Evolutionary conservation across 2,797 vertebrate genomes (phyloP), one percentile per base, ranked within the genome.

Genomic region (Scolopax rusticola): DNA sequence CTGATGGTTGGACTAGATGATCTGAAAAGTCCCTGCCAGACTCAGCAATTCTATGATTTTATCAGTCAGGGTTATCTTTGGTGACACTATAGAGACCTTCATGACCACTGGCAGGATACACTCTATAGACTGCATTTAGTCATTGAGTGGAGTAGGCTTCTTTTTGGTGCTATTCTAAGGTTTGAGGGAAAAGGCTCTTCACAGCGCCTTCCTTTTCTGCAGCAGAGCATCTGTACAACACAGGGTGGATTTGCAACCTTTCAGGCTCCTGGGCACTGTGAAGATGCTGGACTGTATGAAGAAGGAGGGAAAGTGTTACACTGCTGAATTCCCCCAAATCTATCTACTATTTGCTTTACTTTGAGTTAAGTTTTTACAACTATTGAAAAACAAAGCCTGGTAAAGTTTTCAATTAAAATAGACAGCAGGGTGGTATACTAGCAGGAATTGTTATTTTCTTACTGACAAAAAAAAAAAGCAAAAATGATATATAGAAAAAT

Each of bases 401-500:
- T 74, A 38, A 97, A 96, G 15, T 90, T 97, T 97, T 95, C 90
- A 79, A 86, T 96, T 97, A 97, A 97, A 96, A 86, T 45, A 96
- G 87, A 74, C 87, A 96, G 71, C 88, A 82, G 60, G 60, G 53
- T 81, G 51, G 67, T 95, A 73, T 61, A 76, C 43, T 78, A 95
- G 83, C 82, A 91, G 95, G 86, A 92, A n/a, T 25, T 88, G 47
- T 82, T 92, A 41, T 59, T 97, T 95, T 95, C 41, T 95, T 65
- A 75, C n/a, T 84, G 50, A 95, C 53, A 68, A 71, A 43, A 71
- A 90, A 36, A n/a, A 85, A 67, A 68, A 65, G 59, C 41, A 69
- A 60, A 90, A 28, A 1, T 48, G 33, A 92, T 61, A 74, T 77
- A 84, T 91, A 85, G 88, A 80, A 95, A 97, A 96, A 96, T 96